Evolutionary conservation across 1,140 invertebrate genomes (phyloP), one percentile per base, ranked within the genome.

Genomic region (Ceratosolen fusciceps): DNA sequence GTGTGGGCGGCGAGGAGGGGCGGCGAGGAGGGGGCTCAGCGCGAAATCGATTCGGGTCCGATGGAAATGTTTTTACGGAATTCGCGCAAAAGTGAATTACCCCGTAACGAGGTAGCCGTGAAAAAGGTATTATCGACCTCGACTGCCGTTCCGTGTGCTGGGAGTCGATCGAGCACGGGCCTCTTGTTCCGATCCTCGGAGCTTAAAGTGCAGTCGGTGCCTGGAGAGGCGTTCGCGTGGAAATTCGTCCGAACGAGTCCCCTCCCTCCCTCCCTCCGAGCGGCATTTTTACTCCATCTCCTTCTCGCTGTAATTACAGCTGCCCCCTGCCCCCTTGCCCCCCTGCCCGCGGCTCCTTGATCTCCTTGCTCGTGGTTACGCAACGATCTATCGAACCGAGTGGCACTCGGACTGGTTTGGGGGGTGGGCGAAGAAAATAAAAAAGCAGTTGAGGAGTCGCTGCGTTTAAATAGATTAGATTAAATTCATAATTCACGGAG

Each of bases 101-200:
- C 5, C 14, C 26, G 21, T 26, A 26, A 7, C 14, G 2, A 62
- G 14, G 4, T 21, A 67, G 21, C 67, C 73, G 58, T 39, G 65
- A 58, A 74, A 77, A 79, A 70, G 71, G 65, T 54, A 49, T 54
- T 72, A 26, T 76, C 24, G 10, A 5, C 75, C 67, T 47, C 29
- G 73, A 62, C 80, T 74, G 67, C 49, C 31, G 19, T n/a, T 5
- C 43, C 9, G 58, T n/a, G n/a, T n/a, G n/a, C n/a, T n/a, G 76
- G 49, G 68, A 70, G 76, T 79, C 82, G 81, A 83, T 84, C 74
- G 80, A 84, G 82, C 77, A 65, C 71, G 49, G 74, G 71, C 5
- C 82, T 82, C 82, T 82, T 82, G 79, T 73, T n/a, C n/a, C n/a
- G 67, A 70, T 75, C 72, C 77, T 80, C 62, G 52, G n/a, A n/a